A percentile compares a stretch with the other conserved stretches of the same genome.
Conservation (phyloP, 2,113 vertebrate species). For the Eleginops maclovinus region DNA sequence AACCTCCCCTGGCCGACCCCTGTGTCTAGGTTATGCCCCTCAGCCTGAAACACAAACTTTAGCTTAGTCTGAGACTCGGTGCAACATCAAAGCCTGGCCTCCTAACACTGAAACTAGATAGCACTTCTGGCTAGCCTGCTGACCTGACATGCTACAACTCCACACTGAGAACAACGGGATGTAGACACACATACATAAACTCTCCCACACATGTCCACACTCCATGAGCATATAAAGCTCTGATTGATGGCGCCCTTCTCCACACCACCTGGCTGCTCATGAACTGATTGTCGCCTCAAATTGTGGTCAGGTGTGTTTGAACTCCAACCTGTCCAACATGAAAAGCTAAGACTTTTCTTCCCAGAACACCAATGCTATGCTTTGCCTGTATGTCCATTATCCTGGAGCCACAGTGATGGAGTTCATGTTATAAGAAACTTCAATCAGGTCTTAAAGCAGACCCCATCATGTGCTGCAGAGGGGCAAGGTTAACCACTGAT, state of each 20-base stretch:
- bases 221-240: constrained; percentile 27
- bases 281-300: constrained; percentile 38
- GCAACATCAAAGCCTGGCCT: constrained; percentile 67
- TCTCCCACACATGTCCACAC: constrained; percentile 39
- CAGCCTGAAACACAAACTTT: constrained; percentile 64
- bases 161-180: constrained; percentile 54
- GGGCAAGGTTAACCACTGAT: constrained; percentile 56
- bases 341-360: constrained; percentile 37
- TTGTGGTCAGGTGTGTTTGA: constrained; percentile 62
- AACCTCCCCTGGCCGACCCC: constrained; percentile 9
- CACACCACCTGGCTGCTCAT: constrained; percentile 52
- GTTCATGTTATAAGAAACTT: constrained; percentile 35
- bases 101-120: constrained; percentile 72
- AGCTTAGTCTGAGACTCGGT: constrained; percentile 8
- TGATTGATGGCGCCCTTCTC: constrained; percentile 36
- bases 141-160: constrained; percentile 46
- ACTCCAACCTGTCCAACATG: constrained; percentile 50
- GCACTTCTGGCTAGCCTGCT: constrained; percentile 42
- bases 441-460: constrained; percentile 40
- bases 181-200: constrained; percentile 34
- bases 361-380: constrained; percentile 12
- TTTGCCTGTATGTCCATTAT: constrained; percentile 6
- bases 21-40: constrained; percentile 53
- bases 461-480: constrained; percentile 17
- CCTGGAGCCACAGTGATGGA: constrained; percentile 5